Conservation (phyloP, 2,888 invertebrate genomes). For the Lasiommata megera region DNA sequence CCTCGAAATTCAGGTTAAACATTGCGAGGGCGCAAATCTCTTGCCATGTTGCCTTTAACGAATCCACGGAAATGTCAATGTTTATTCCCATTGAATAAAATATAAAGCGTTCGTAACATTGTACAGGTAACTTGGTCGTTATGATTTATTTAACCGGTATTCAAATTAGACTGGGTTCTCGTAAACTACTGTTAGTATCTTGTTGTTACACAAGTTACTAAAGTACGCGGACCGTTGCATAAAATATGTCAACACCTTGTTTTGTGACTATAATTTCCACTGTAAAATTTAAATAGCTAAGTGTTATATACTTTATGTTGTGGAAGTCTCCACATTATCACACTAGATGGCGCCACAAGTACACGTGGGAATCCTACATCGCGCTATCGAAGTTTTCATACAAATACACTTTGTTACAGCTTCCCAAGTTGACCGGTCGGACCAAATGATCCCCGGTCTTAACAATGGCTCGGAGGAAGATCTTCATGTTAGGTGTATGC, state of each 20-base stretch:
- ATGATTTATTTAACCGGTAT: constrained; percentile 25
- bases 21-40: no score
- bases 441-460: no score
- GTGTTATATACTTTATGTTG: no score
- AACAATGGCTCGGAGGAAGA: no score
- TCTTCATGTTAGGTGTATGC: no score
- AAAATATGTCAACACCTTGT: constrained; percentile 7
- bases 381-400: no score
- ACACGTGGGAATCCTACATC: no score
- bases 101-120: constrained; percentile 36
- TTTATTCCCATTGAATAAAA: constrained; percentile 61
- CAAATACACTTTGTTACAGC: no score
- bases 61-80: constrained; percentile 53
- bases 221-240: constrained; percentile 8
- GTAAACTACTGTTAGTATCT: constrained; percentile 12
- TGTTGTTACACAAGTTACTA: constrained; percentile 4
- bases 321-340: no score
- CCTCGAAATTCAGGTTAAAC: no score
- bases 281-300: constrained; percentile 8
- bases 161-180: constrained; percentile 17
- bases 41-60: constrained; percentile 25
- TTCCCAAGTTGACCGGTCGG: no score
- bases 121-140: constrained; percentile 19
- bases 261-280: background rate
- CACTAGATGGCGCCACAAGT: no score